phyloP scores from a whole-genome alignment of 2,797 vertebrate genomes.

The Sternarchorhynchus goeldii region DNA sequence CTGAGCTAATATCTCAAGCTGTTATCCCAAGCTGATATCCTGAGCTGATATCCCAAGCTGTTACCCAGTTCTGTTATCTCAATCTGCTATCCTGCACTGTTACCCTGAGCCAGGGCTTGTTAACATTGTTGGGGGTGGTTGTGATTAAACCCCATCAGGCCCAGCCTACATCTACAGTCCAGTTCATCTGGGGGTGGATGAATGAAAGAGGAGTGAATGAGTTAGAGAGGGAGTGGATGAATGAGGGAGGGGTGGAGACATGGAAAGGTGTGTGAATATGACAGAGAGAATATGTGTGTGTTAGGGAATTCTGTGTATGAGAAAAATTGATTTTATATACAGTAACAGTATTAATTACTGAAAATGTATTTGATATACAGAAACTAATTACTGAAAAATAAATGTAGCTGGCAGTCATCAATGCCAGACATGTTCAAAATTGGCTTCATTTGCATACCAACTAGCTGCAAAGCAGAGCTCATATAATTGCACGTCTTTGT shows the following conservation, averaged over 20 bases:
- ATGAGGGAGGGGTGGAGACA: background rate
- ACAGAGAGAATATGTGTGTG: too few species aligned
- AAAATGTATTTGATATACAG: background rate
- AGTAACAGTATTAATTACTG: background rate
- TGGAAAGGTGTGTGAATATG: too few species aligned
- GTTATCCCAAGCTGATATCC: too few species aligned
- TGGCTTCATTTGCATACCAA: background rate
- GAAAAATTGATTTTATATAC: background rate
- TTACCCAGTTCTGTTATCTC: too few species aligned
- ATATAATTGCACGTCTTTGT: background rate
- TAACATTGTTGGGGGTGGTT: too few species aligned
- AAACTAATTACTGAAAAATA: background rate
- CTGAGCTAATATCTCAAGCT: too few species aligned
- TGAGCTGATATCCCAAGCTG: too few species aligned
- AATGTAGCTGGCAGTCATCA: background rate
- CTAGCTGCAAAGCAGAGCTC: background rate
- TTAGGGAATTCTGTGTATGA: too few species aligned
- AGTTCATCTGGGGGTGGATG: background rate
- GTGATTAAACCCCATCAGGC: too few species aligned
- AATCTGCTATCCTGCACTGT: too few species aligned
- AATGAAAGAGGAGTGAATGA: constrained; percentile 16
- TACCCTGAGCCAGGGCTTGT: too few species aligned
- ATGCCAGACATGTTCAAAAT: background rate
- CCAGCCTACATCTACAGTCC: too few species aligned
- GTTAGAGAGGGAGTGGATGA: constrained; percentile 2